Conservation (phyloP, 2,113 vertebrate genomes). For the Nothobranchius kuhntae region DNA sequence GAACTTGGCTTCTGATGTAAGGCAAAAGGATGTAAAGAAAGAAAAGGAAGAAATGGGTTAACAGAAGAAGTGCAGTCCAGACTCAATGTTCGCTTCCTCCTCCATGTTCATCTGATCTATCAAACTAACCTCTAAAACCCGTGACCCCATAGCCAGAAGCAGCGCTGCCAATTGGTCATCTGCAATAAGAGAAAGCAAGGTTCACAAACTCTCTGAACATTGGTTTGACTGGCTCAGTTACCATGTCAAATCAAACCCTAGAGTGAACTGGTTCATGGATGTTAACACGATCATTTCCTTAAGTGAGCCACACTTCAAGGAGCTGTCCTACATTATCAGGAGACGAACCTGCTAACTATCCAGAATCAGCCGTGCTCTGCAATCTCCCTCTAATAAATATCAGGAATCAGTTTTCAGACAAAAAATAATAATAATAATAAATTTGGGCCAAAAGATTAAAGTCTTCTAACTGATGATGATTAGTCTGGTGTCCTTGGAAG, state of each 20-base stretch:
- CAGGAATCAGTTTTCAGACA: conserved; percentile 11
- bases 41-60: not conserved
- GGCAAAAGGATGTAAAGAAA: accelerated
- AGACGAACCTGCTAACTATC: conserved; percentile 19
- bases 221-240: conserved; percentile 54
- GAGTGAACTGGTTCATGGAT: conserved; percentile 52
- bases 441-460: not conserved
- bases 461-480: not conserved
- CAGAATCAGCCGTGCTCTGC: conserved; percentile 5
- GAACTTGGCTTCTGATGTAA: conserved; percentile 9
- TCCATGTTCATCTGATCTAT: conserved; percentile 30
- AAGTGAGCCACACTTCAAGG: conserved; percentile 47
- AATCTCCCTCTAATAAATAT: conserved; percentile 5
- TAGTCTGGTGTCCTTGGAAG: not conserved
- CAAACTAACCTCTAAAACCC: conserved; percentile 19
- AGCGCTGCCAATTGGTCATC: conserved; percentile 28
- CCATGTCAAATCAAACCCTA: conserved; percentile 16
- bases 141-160: conserved; percentile 30
- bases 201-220: conserved; percentile 49
- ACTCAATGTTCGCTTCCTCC: conserved; percentile 8
- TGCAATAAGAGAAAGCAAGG: conserved; percentile 18
- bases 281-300: conserved; percentile 28
- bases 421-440: conserved; percentile 17
- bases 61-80: not conserved
- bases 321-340: conserved; percentile 50